Evolutionary conservation across 2,888 invertebrate genomes (phyloP), one percentile per base, ranked within the genome.

Genomic region (Parapristionchus giblindavisi): DNA sequence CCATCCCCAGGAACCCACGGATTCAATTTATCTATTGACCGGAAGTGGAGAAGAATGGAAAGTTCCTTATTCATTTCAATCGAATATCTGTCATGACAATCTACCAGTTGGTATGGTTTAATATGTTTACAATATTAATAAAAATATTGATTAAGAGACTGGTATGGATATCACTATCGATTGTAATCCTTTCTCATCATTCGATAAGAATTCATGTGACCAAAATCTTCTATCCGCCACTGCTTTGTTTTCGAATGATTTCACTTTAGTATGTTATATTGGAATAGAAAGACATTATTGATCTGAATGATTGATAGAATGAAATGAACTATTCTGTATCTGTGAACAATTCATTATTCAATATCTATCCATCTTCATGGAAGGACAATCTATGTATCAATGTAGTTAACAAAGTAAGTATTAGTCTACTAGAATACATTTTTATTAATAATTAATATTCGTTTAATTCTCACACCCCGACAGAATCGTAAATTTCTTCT

Each of bases 321-420:
- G 63, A 43, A 40, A 65, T 65, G 63, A 68, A 52, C 43, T 8
- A 0, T 8, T 68, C 68, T 21, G 8, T 68, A 8, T 34, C 68
- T 21, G 24, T 68, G 34, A 68, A 68, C n/a, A n/a, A 32, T 14
- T 52, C 68, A 14, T 32, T 17, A 6, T 51, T 68, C 36, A 52
- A 68, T 32, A n/a, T 68, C 34, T 36, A 36, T n/a, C 48, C 51
- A n/a, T 52, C 68, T 11, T 34, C 38, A 2, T 68, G 68, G 68
- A 68, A 34, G 24, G 52, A 68, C 17, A 36, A 52, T 0, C 27
- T n/a, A 14, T 68, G 68, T 52, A 5, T 52, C 21, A 52, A 68
- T 34, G n/a, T 34, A 6, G 34, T 52, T 6, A 11, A 36, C 36
- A 52, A 68, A 29, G 68, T 68, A 24, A 29, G 21, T 32, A 24